phyloP scores from a whole-genome alignment of 1,140 invertebrate genomes.

The Hesperophylax magnus region DNA sequence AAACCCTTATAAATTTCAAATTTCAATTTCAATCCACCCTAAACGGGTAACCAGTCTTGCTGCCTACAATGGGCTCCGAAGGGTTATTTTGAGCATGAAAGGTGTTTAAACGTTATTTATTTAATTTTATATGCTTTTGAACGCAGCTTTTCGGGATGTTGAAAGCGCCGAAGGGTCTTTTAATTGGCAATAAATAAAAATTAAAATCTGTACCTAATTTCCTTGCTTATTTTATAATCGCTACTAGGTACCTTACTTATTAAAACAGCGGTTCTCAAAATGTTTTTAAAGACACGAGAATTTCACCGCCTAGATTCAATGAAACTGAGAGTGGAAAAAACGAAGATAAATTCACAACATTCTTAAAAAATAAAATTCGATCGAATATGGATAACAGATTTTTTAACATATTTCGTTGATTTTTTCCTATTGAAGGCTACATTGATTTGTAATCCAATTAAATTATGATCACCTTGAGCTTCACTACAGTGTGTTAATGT shows the following conservation, averaged over 20 bases:
- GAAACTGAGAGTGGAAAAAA: too few species aligned
- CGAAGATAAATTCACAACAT: too few species aligned
- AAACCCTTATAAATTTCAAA: constrained; percentile 34
- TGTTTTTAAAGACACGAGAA: too few species aligned
- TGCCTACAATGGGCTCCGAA: neutral
- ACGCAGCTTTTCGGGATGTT: neutral
- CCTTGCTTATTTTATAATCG: neutral
- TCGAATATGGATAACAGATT: too few species aligned
- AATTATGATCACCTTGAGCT: too few species aligned
- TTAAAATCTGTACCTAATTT: constrained; percentile 41
- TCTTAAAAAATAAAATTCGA: too few species aligned
- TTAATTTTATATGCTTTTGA: constrained; percentile 12
- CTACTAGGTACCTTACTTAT: neutral
- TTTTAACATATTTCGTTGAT: too few species aligned
- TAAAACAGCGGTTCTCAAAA: too few species aligned
- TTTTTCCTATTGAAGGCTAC: too few species aligned
- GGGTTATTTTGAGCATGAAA: neutral
- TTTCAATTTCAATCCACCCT: constrained; percentile 29
- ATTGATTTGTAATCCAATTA: too few species aligned
- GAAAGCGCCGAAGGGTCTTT: constrained; percentile 29
- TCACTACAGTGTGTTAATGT: too few species aligned
- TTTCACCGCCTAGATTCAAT: too few species aligned
- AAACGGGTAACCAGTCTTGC: neutral
- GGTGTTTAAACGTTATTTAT: constrained; percentile 20
- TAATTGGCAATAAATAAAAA: constrained; percentile 47